phyloP scores from a whole-genome alignment of 2,888 invertebrate species.

The Drosophila tanythrix region DNA sequence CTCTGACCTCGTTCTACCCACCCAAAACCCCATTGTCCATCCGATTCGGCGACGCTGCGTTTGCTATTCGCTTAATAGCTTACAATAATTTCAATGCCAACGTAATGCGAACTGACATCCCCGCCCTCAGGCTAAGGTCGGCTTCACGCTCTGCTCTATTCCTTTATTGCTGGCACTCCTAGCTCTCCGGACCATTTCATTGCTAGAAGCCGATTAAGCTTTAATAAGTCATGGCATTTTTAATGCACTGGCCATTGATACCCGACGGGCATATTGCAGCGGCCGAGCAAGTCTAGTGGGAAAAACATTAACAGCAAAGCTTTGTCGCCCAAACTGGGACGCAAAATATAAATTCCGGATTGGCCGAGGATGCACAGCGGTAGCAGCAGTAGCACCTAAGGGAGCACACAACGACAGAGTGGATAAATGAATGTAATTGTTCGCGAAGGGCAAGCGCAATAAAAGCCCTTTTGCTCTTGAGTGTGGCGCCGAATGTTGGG shows the following conservation, averaged over 20 bases:
- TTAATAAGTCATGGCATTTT: slow-evolving; percentile 53
- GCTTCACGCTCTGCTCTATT: slow-evolving; percentile 8
- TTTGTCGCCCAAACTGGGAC: slow-evolving; percentile 34
- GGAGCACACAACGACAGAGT: background rate
- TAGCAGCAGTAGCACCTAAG: background rate
- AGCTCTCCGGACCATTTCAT: slow-evolving; percentile 16
- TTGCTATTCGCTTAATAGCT: slow-evolving; percentile 58
- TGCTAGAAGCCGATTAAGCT: slow-evolving; percentile 37
- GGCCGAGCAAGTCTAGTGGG: background rate
- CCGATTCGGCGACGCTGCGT: background rate
- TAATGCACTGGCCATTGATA: slow-evolving; percentile 37
- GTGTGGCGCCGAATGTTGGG: background rate
- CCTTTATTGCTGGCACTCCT: slow-evolving; percentile 8
- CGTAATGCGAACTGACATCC: slow-evolving; percentile 21
- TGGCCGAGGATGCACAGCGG: background rate
- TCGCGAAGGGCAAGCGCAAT: background rate
- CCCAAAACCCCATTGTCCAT: slow-evolving; percentile 1
- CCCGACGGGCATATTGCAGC: slow-evolving; percentile 9
- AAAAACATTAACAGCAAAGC: background rate
- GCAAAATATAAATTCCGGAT: background rate
- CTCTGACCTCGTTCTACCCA: slow-evolving; percentile 43
- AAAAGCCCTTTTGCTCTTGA: background rate
- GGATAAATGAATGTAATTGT: background rate
- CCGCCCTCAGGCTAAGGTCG: background rate
- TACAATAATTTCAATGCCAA: slow-evolving; percentile 68